Percentiles rank a stretch among this genome's conserved stretches.
These are phyloP conservation scores for Ellobium chinense DNA, from an alignment of 2,888 invertebrate species.

Conservation along the genomic window DNA sequence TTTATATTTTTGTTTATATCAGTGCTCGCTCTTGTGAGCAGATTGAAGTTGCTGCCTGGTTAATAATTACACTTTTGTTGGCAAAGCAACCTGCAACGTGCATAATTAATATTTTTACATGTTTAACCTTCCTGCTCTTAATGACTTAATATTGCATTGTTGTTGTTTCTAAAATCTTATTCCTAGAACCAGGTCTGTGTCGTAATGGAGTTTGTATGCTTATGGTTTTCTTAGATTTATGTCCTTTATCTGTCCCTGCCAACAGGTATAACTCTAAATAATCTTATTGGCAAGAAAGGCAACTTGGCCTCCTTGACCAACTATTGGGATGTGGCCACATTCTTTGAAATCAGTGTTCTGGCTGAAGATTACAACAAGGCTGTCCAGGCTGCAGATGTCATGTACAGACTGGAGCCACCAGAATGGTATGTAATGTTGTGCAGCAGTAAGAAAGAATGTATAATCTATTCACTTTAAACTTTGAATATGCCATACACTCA, in stretches of 20 bases:
- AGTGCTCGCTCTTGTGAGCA: too few relatives aligned
- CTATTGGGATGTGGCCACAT: conserved; percentile 99
- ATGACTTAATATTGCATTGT: too few relatives aligned
- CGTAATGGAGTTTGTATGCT: neutral
- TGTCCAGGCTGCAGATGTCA: conserved; percentile 91
- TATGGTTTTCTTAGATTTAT: neutral
- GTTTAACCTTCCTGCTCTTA: too few relatives aligned
- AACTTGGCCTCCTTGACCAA: conserved; percentile 94
- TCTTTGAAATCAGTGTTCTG: conserved; percentile 98
- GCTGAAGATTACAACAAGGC: conserved; percentile 98
- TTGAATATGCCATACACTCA: too few relatives aligned
- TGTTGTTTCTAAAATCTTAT: too few relatives aligned
- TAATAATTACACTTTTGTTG: too few relatives aligned
- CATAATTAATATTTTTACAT: too few relatives aligned
- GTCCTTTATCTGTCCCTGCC: neutral
- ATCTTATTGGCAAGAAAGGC: conserved; percentile 98
- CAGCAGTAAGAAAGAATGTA: too few relatives aligned
- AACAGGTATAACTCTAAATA: conserved; percentile 93
- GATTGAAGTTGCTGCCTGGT: too few relatives aligned
- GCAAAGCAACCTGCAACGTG: too few relatives aligned
- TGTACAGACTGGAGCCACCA: conserved; percentile 82
- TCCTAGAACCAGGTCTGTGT: neutral
- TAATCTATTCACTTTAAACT: too few relatives aligned
- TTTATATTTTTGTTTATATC: too few relatives aligned
- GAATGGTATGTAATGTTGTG: conserved; percentile 77